Conservation (phyloP, 2,113 vertebrate species). For the Puma concolor region DNA sequence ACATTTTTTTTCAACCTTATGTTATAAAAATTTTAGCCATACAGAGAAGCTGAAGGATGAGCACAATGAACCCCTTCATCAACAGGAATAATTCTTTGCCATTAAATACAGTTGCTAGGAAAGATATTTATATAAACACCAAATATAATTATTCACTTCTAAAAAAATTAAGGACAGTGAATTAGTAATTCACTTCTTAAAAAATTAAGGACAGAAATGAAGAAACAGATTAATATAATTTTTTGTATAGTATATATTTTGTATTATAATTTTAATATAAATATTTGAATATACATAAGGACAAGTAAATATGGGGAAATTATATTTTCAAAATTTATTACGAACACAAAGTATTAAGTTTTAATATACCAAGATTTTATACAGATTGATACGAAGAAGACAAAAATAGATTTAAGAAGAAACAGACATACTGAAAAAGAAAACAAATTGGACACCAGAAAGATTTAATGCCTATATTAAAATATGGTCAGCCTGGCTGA, state of each 20-base stretch:
- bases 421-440: background rate
- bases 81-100: background rate
- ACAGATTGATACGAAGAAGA: background rate
- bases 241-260: no score
- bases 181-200: background rate
- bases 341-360: background rate
- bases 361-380: background rate
- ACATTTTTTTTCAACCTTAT: background rate
- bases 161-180: background rate
- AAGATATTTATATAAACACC: background rate
- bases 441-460: background rate
- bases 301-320: background rate
- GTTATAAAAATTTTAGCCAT: background rate
- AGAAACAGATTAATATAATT: background rate
- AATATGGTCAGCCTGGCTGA: background rate
- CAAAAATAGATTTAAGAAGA: background rate
- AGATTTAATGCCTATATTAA: background rate
- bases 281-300: background rate
- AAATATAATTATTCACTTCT: background rate
- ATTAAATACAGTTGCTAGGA: constrained; percentile 5
- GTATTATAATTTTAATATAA: no score
- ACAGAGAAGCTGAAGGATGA: background rate
- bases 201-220: constrained; percentile 28
- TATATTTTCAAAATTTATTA: background rate
- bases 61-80: background rate